phyloP scores from a whole-genome alignment of 2,113 vertebrate genomes.

The Ochotona curzoniae region DNA sequence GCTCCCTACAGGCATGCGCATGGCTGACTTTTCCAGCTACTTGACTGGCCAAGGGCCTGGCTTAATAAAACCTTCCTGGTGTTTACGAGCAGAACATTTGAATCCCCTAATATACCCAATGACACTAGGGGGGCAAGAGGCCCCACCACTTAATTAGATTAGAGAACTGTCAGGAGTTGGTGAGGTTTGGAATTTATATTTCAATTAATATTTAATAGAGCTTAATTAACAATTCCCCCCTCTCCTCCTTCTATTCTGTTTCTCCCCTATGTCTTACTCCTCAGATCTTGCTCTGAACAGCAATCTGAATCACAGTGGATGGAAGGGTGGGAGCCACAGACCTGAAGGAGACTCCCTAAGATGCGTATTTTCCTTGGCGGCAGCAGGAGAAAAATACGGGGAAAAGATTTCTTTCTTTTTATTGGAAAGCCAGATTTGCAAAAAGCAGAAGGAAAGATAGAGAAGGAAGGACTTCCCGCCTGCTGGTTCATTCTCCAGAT shows the following conservation, averaged over 20 bases:
- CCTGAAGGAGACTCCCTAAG: not conserved
- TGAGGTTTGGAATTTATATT: slow-evolving; percentile 75
- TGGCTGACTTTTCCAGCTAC: not conserved
- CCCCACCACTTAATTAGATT: slow-evolving; percentile 71
- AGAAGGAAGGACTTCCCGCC: too few species aligned
- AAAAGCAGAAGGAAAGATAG: too few species aligned
- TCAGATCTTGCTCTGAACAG: not conserved
- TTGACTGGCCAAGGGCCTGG: slow-evolving; percentile 68
- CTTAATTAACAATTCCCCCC: slow-evolving; percentile 73
- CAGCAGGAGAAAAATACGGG: not conserved
- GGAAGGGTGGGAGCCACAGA: rapidly evolving
- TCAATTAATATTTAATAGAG: slow-evolving; percentile 80
- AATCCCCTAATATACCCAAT: slow-evolving; percentile 3
- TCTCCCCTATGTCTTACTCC: slow-evolving; percentile 45
- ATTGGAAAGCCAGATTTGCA: too few species aligned
- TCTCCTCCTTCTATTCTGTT: slow-evolving; percentile 41
- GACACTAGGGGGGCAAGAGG: slow-evolving; percentile 50
- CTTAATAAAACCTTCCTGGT: slow-evolving; percentile 40
- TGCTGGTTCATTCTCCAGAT: too few species aligned
- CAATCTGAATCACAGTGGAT: not conserved
- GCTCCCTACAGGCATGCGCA: not conserved
- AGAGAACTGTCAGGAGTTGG: slow-evolving; percentile 71
- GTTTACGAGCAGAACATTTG: slow-evolving; percentile 53
- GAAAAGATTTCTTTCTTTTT: too few species aligned
- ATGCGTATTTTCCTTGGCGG: not conserved